Conservation (phyloP, 1,140 invertebrate species). For the Drosophila rhopaloa region DNA sequence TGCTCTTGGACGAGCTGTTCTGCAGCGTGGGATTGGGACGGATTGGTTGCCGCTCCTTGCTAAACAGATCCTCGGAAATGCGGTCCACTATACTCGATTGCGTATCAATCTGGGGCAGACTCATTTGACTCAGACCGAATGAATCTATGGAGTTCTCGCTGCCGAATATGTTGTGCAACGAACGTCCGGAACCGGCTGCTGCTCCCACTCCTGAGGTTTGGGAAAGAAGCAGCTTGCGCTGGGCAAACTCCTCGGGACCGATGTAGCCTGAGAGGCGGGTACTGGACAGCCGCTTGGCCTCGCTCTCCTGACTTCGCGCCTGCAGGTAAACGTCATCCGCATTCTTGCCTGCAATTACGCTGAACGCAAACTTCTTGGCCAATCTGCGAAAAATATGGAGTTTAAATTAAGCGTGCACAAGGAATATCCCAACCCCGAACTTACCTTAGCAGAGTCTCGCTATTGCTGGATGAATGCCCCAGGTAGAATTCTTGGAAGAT, state of each 20-base stretch:
- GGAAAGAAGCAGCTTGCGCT: constrained; percentile 58
- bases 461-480: constrained; percentile 76
- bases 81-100: constrained; percentile 67
- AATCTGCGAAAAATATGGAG: constrained; percentile 65
- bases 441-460: constrained; percentile 83
- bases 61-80: constrained; percentile 66
- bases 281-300: constrained; percentile 56
- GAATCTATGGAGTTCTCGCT: constrained; percentile 76
- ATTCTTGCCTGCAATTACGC: constrained; percentile 86
- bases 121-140: constrained; percentile 62
- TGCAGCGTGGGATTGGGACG: constrained; percentile 59
- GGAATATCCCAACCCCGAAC: background rate
- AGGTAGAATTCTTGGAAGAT: constrained; percentile 82
- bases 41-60: constrained; percentile 50
- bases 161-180: constrained; percentile 63
- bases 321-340: constrained; percentile 85
- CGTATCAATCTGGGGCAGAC: constrained; percentile 45
- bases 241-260: constrained; percentile 76
- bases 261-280: constrained; percentile 80
- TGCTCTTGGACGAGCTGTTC: constrained; percentile 82
- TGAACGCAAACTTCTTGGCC: constrained; percentile 86
- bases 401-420: background rate
- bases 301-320: constrained; percentile 69
- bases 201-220: constrained; percentile 29
- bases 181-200: constrained; percentile 28